Base-by-base conservation (phyloP, 2,888 invertebrate species). In the Ashinkailepas kermadecensis region DNA sequence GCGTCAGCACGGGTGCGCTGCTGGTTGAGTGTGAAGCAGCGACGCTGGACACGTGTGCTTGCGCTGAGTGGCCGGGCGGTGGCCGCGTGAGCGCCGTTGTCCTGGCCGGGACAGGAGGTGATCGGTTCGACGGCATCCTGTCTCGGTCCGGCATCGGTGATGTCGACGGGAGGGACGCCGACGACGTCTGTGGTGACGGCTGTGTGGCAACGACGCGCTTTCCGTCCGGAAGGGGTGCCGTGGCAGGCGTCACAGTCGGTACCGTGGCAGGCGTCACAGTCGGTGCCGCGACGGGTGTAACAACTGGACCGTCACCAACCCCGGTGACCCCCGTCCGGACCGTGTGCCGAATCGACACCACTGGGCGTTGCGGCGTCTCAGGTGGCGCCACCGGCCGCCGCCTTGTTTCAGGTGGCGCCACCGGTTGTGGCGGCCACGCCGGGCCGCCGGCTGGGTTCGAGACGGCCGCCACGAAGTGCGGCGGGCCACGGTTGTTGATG, bases 401-500 rank as follows among this genome's bases (percentile, higher is more conserved):
- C 13, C 21, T 8, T 11, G 13, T 54, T 2, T 54, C 39, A 4
- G n/a, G n/a, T 12, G 21, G 8, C 39, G 7, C 21, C 54, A 54
- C 21, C 15, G 54, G 74, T 13, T 13, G 39, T 9, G 70, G 70
- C 54, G 74, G 74, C 21, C 18, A 54, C 15, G 56, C 18, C 6
- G 1, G 6, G 67, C 23, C 15, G 83, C 83, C 2, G 84, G 84
- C 15, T 81, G 80, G n/a, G 83, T 84, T n/a, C 2, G 39, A 39
- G 39, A 39, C 39, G 39, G 82, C 83, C 59, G 83, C 83, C 18
- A 83, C 82, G 78, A 84, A 83, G 23, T 80, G 82, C 25, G 84
- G 84, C 0, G 96, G 96, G 0, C 95, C 96, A 83, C 96, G 89
- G 86, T 96, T 95, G 86, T 96, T 96, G 23, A 96, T 96, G 83